Conservation (phyloP, 2,113 vertebrate genomes). For the Asarcornis scutulata region DNA sequence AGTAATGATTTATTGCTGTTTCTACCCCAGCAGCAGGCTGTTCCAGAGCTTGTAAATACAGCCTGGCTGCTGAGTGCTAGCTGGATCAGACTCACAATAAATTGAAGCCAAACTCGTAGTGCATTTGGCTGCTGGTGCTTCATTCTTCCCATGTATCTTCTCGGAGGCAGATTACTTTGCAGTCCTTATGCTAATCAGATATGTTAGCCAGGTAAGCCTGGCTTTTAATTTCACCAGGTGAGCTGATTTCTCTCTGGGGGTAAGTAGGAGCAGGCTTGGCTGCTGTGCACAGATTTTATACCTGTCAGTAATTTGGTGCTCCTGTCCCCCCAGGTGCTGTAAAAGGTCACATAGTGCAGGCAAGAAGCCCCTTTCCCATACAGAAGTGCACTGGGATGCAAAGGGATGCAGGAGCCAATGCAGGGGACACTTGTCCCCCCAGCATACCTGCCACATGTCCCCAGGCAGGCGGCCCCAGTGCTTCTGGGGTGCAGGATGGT, state of each 20-base stretch:
- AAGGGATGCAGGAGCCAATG: fast-evolving
- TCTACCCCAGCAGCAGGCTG: background rate
- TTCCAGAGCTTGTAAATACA: background rate
- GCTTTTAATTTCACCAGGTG: background rate
- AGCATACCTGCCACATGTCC: background rate
- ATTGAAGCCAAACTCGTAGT: background rate
- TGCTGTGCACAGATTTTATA: background rate
- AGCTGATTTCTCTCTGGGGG: background rate
- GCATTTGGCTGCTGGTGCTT: background rate
- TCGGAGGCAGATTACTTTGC: background rate
- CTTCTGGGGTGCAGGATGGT: background rate
- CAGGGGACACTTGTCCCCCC: background rate
- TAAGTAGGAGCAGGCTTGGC: background rate
- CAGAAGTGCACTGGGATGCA: background rate
- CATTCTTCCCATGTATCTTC: background rate
- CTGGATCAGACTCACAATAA: background rate
- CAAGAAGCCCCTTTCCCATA: background rate
- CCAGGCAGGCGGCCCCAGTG: background rate
- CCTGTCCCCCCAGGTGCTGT: background rate
- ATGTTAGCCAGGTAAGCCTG: background rate
- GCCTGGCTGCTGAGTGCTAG: background rate
- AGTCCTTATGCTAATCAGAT: background rate
- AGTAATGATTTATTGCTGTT: background rate
- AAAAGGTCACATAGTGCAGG: background rate
- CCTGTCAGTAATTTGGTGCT: background rate